Evolutionary conservation across 2,113 vertebrate genomes (phyloP).

Genomic region (Urocynchramus pylzowi): DNA sequence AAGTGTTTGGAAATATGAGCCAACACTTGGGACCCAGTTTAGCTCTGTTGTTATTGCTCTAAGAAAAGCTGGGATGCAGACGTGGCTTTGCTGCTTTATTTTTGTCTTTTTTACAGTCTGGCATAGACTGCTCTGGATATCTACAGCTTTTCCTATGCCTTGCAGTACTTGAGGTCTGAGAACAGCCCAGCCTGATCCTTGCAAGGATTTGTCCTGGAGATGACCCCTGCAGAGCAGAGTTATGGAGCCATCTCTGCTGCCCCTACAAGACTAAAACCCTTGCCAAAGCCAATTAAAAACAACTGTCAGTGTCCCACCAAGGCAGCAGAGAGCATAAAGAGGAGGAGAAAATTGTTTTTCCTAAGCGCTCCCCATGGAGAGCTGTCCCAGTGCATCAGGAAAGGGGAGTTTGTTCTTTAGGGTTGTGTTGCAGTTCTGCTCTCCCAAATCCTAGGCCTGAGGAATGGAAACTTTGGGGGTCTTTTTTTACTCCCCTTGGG

Average conservation of each 20-base stretch:
- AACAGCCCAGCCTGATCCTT: background rate
- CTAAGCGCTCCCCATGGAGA: background rate
- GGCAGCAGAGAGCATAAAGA: background rate
- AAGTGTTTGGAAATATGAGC: slow-evolving; percentile 34
- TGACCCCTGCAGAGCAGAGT: background rate
- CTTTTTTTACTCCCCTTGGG: background rate
- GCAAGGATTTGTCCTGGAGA: background rate
- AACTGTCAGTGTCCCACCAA: background rate
- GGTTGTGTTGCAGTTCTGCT: background rate
- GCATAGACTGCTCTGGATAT: background rate
- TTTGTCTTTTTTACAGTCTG: background rate
- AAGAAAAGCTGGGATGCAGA: background rate
- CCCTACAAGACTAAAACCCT: background rate
- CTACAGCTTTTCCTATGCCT: background rate
- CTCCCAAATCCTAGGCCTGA: background rate
- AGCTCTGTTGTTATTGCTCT: background rate
- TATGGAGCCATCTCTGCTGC: background rate
- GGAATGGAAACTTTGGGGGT: background rate
- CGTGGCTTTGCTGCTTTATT: background rate
- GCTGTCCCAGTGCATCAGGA: background rate
- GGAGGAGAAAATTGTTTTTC: background rate
- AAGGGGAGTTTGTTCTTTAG: background rate
- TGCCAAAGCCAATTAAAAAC: background rate
- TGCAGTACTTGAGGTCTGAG: background rate
- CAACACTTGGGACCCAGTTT: slow-evolving; percentile 15